Evolutionary conservation across 2,113 vertebrate genomes (phyloP).

Genomic region (Neolamprologus fasciatus): DNA sequence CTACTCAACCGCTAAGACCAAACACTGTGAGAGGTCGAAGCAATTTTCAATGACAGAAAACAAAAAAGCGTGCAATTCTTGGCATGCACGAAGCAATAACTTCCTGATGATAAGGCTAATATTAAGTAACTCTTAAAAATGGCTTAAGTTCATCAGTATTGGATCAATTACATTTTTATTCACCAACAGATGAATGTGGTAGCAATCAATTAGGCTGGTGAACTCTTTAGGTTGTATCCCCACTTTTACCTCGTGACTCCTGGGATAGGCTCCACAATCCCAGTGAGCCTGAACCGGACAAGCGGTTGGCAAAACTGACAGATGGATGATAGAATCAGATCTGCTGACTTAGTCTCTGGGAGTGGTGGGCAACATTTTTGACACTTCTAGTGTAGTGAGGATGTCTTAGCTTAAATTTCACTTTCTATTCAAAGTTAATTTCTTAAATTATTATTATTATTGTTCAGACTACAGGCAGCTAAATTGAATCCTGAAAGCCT

Average conservation of each 20-base stretch:
- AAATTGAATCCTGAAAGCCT: background rate
- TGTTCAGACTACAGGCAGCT: background rate
- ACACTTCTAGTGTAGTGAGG: background rate
- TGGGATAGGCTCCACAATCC: background rate
- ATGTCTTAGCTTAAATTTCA: background rate
- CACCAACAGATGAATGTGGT: background rate
- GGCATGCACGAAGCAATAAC: background rate
- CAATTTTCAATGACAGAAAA: background rate
- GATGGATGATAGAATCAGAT: background rate
- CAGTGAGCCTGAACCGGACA: background rate
- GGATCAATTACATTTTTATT: background rate
- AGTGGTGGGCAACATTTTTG: background rate
- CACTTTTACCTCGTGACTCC: accelerated
- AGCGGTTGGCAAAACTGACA: background rate
- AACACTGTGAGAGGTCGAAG: accelerated
- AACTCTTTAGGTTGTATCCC: background rate
- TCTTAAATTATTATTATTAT: accelerated
- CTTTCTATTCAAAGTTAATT: background rate
- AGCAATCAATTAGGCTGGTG: background rate
- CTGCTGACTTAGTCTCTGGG: background rate
- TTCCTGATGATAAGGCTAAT: background rate
- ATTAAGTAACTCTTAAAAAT: background rate
- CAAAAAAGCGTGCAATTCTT: background rate
- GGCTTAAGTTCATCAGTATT: background rate
- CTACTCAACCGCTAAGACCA: background rate